A percentile compares a stretch with the other conserved stretches of the same genome.
Conservation (phyloP, 2,888 invertebrate genomes). For the Tenthredo notha region DNA sequence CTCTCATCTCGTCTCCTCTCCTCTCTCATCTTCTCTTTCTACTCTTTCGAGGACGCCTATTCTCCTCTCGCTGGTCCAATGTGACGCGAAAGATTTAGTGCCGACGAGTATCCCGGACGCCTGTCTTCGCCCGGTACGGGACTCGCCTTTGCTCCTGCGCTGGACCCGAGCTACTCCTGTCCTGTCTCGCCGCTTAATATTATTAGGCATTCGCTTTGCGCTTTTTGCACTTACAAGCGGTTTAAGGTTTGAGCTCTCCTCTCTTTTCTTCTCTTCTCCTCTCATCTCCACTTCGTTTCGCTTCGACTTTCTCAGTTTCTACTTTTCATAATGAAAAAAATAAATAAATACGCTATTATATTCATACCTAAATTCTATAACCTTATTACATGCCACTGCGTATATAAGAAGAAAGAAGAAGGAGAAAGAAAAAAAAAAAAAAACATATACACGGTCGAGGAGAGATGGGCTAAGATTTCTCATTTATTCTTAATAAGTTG, state of each 20-base stretch:
- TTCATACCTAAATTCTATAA: background rate
- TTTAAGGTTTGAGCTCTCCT: background rate
- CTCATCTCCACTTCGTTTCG: background rate
- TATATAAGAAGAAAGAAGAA: background rate
- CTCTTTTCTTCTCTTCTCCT: background rate
- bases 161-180: background rate
- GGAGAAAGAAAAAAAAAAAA: background rate
- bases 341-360: no score
- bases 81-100: constrained; percentile 52
- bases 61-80: constrained; percentile 28
- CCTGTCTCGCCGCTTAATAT: constrained; percentile 38
- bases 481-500: constrained; percentile 68
- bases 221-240: constrained; percentile 17
- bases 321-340: no score
- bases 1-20: background rate
- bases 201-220: constrained; percentile 28
- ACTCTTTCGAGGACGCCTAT: constrained; percentile 50
- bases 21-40: background rate
- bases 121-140: constrained; percentile 52
- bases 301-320: background rate
- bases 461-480: constrained; percentile 57
- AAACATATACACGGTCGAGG: background rate
- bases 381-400: background rate
- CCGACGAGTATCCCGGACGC: constrained; percentile 49
- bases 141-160: constrained; percentile 23